Conservation (phyloP, 1,140 invertebrate species). For the Ooceraea biroi region DNA sequence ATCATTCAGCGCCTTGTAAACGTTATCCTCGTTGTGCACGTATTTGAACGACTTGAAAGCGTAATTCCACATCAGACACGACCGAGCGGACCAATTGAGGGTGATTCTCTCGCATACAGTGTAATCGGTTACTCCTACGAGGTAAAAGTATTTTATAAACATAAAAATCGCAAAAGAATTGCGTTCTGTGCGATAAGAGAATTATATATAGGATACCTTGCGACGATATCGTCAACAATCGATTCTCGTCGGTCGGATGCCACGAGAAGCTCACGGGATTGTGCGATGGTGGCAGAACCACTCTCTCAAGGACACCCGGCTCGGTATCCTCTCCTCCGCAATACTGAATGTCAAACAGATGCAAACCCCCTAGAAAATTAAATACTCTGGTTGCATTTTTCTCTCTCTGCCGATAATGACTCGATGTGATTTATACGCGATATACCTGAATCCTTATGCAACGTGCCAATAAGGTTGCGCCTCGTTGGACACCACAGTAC, state of each 20-base stretch:
- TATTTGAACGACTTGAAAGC: conserved; percentile 90
- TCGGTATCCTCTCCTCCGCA: conserved; percentile 90
- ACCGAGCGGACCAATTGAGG: conserved; percentile 91
- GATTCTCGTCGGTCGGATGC: conserved; percentile 93
- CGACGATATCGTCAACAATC: conserved; percentile 90
- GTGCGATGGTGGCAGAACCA: conserved; percentile 87
- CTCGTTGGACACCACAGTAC: conserved; percentile 96
- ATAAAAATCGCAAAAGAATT: not conserved
- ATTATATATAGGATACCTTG: conserved; percentile 84
- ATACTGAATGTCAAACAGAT: conserved; percentile 94
- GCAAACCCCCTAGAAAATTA: conserved; percentile 85
- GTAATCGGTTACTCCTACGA: conserved; percentile 90
- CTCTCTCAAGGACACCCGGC: conserved; percentile 91
- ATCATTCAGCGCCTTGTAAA: conserved; percentile 88
- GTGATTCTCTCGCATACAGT: conserved; percentile 93
- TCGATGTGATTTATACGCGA: not conserved
- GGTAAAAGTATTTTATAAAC: conserved; percentile 41
- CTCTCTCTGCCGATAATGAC: conserved; percentile 3
- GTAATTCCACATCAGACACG: conserved; percentile 91
- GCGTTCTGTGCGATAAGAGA: not conserved
- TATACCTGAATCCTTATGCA: conserved; percentile 89
- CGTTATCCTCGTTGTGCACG: conserved; percentile 86
- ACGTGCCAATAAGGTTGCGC: conserved; percentile 91
- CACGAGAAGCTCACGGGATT: conserved; percentile 91
- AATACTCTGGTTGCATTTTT: not conserved